Base-by-base conservation (phyloP, 2,113 vertebrate species). In the Xenopus laevis region DNA sequence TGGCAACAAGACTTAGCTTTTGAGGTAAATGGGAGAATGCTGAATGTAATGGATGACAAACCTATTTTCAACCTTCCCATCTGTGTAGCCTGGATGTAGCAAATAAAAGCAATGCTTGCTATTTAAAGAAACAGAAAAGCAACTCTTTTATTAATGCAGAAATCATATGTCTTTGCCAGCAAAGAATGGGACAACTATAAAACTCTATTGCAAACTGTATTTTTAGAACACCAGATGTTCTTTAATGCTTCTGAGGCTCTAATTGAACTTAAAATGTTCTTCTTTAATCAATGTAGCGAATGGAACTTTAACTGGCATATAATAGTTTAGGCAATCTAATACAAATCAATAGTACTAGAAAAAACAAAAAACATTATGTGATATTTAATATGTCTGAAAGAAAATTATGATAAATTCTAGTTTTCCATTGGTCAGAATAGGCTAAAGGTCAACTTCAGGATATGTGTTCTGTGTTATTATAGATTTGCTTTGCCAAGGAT, bases 271-370 rank as follows among this genome's bases (percentile, higher is more conserved):
- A 70, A 76, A 76, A 70, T 64, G 74, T 70, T 67, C 27, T 57
- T 46, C 18, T 76, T 76, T 76, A 76, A 64, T 67, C 55, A 67
- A 69, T 76, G 66, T 58, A 21, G 67, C 81, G 81, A 87, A 72
- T 82, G 89, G 85, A 84, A 86, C 81, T 83, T 86, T 91, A 91
- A 92, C 4, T 90, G 88, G 84, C 85, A 83, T 88, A 87, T 90
- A 91, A 90, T 87, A 86, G 87, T 86, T 83, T 70, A 88, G 85
- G 85, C 90, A 90, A 92, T 92, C 88, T 90, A 90, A 88, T 87
- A 90, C 84, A 87, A 87, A 92, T 92, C 89, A 89, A 91, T 90
- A 90, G 81, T 85, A 84, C 83, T 87, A 89, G 89, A 78, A 83
- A 86, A 88, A 89, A 89, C 23, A n/a, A n/a, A n/a, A n/a, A 78